Evolutionary conservation across 2,888 invertebrate species (phyloP), one percentile per base, ranked within the genome.

Genomic region (Nemotelus pantherinus): DNA sequence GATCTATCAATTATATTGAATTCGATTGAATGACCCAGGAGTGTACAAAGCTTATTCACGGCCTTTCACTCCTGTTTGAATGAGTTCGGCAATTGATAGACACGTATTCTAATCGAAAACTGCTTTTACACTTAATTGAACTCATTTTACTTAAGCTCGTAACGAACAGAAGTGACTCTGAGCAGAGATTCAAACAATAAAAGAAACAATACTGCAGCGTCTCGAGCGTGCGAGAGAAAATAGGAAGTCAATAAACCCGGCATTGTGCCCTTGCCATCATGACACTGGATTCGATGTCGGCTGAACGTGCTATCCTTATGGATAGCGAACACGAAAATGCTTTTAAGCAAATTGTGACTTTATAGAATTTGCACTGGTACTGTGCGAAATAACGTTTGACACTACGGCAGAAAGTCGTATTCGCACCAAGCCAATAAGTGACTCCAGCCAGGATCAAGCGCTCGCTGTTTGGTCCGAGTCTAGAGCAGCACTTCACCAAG

Each of bases 271-370:
- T 55, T 70, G 70, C 53, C 43, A 70, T 3, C 70, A 41, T 39
- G 55, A 70, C 55, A 70, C 70, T 39, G 43, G 9, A 70, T 70
- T 43, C 39, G 9, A 25, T 43, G n/a, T 44, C 43, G 50, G 47
- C 25, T 70, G 70, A 53, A 53, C 55, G 47, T 43, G 43, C 55
- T 6, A 70, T 70, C 50, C 70, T 47, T n/a, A 9, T 72, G 63
- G 50, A 63, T 60, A 43, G 50, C 39, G 39, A 63, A 74, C 74
- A 74, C 48, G 74, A 45, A 74, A 74, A 60, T 55, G 74, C 74
- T 74, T 74, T 74, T 60, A 74, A 74, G 48, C 60, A 74, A 74
- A 74, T 74, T 74, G 74, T 63, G 74, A 74, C 60, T 60, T 74
- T 74, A 60, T 57, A 74, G 63, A 60, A 74, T 74, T 74, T 74